These are phyloP conservation scores for Drosophila jambulina DNA, from an alignment of 1,140 invertebrate genomes.

Conservation along the genomic window DNA sequence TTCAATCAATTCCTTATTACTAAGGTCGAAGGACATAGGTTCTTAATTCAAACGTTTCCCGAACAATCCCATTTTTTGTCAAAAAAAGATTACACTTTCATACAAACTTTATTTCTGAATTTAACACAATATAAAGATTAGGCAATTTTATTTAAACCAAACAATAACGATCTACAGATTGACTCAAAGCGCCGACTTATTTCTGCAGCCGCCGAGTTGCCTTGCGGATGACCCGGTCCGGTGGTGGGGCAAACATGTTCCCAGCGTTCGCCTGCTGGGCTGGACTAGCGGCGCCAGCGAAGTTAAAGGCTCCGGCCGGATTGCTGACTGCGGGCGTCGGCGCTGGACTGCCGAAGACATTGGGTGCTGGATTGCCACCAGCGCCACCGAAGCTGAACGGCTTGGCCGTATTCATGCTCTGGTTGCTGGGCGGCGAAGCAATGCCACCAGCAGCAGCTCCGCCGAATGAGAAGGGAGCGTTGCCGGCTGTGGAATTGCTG, in stretches of 20 bases:
- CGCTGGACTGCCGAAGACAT: constrained; percentile 46
- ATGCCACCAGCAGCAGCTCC: constrained; percentile 46
- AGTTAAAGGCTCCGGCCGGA: constrained; percentile 41
- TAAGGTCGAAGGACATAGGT: neutral
- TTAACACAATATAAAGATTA: neutral
- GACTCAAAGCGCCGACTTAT: constrained; percentile 16
- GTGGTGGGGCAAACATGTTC: constrained; percentile 47
- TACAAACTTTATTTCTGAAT: neutral
- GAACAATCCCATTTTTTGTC: neutral
- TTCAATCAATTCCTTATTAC: neutral
- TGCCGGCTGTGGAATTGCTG: constrained; percentile 13
- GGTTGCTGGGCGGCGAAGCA: constrained; percentile 34
- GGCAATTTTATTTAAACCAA: constrained; percentile 4
- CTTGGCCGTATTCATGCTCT: constrained; percentile 46
- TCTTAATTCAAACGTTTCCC: neutral
- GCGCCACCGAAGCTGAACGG: constrained; percentile 57
- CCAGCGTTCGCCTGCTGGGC: constrained; percentile 58
- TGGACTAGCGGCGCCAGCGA: constrained; percentile 33
- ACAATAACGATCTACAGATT: constrained; percentile 13
- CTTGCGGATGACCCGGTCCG: constrained; percentile 50
- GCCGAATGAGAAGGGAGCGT: constrained; percentile 53
- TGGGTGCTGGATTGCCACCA: constrained; percentile 21
- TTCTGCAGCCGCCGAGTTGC: constrained; percentile 68
- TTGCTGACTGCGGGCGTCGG: constrained; percentile 27
- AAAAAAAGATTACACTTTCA: neutral